Percentiles rank a stretch among this genome's conserved stretches.
Evolutionary conservation across 2,888 invertebrate species (phyloP).

Genomic region (Protophormia terraenovae): DNA sequence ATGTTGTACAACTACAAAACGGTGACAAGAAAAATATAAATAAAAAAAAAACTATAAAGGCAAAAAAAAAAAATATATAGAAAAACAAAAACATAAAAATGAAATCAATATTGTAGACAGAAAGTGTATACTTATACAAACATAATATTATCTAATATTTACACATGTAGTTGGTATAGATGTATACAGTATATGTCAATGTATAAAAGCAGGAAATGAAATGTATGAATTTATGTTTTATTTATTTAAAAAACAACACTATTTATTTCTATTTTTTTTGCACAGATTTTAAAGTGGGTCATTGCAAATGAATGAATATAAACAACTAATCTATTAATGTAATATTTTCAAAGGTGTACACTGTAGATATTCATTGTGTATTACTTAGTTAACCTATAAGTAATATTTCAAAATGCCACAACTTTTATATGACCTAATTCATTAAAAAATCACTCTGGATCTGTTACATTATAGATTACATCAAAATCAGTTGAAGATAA

Average conservation of each 20-base stretch:
- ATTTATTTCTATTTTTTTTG: neutral
- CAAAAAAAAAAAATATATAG: neutral
- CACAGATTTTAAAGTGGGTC: neutral
- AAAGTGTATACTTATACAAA: constrained; percentile 5
- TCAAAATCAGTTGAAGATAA: neutral
- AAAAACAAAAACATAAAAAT: constrained; percentile 22
- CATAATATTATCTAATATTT: constrained; percentile 48
- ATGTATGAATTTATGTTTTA: neutral
- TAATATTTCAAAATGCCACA: too few relatives aligned
- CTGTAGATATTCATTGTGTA: too few relatives aligned
- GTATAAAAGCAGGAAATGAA: constrained; percentile 25
- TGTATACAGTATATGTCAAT: neutral
- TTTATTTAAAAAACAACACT: neutral
- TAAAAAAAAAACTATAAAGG: neutral
- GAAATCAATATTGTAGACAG: constrained; percentile 53
- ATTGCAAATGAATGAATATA: neutral
- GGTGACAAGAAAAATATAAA: constrained; percentile 26
- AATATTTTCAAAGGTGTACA: too few relatives aligned
- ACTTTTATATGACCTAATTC: neutral
- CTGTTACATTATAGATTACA: too few relatives aligned
- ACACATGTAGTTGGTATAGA: constrained; percentile 12
- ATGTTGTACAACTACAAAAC: neutral
- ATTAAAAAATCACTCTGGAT: too few relatives aligned
- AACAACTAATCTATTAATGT: too few relatives aligned
- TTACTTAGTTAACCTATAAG: too few relatives aligned